These are phyloP conservation scores for Noctua janthe DNA, from an alignment of 2,888 invertebrate genomes.

Conservation along the genomic window DNA sequence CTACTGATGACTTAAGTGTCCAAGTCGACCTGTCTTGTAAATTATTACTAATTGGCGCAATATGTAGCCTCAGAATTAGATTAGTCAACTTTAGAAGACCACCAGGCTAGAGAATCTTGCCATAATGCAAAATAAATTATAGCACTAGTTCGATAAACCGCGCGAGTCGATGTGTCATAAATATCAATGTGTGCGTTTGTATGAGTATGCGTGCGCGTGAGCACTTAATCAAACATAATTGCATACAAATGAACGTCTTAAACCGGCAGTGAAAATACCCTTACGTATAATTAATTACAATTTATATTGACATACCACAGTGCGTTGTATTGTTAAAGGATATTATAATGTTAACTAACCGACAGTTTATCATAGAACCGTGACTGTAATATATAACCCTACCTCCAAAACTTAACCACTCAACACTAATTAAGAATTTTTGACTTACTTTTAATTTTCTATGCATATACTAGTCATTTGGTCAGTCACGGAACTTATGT, in stretches of 20 bases:
- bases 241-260: constrained; percentile 56
- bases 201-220: constrained; percentile 19
- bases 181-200: background rate
- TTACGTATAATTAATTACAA: constrained; percentile 56
- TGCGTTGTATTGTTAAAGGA: constrained; percentile 67
- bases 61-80: background rate
- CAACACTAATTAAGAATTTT: constrained; percentile 49
- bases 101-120: background rate
- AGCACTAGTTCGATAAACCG: background rate
- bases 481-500: constrained; percentile 28
- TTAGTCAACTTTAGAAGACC: background rate
- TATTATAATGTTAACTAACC: constrained; percentile 49
- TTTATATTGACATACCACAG: constrained; percentile 60
- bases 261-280: constrained; percentile 63
- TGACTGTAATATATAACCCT: constrained; percentile 42
- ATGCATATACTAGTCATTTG: constrained; percentile 12
- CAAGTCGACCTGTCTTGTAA: background rate
- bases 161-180: constrained; percentile 3
- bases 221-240: constrained; percentile 54
- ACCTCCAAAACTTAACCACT: constrained; percentile 23
- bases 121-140: background rate
- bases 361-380: constrained; percentile 41
- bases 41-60: background rate
- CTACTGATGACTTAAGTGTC: background rate
- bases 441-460: constrained; percentile 47